phyloP scores from a whole-genome alignment of 2,113 vertebrate species.

The Felis chaus region DNA sequence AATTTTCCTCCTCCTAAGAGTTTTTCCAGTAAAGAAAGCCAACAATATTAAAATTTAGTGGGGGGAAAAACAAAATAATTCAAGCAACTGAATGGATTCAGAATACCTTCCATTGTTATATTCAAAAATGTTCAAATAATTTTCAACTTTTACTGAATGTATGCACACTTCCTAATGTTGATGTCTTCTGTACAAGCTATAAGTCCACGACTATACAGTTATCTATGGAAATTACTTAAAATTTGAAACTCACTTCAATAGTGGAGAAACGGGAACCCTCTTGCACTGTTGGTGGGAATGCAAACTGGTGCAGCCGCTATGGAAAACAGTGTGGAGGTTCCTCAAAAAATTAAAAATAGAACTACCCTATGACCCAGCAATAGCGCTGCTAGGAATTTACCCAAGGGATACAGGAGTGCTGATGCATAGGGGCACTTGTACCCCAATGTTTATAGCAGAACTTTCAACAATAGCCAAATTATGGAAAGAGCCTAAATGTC shows the following conservation, averaged over 20 bases:
- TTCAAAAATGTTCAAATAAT: conserved; percentile 12
- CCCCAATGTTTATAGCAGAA: no score
- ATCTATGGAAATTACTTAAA: conserved; percentile 19
- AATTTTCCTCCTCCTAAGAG: neutral
- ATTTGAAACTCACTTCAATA: conserved; percentile 32
- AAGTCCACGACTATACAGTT: neutral
- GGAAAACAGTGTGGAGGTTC: no score
- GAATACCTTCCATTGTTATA: neutral
- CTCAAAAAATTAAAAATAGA: no score
- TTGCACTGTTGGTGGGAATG: no score
- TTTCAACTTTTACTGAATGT: conserved; percentile 39
- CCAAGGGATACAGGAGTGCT: no score
- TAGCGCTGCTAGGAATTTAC: no score
- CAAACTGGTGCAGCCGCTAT: no score
- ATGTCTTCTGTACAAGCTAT: neutral
- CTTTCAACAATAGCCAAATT: no score
- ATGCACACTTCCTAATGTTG: neutral
- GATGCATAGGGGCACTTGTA: no score
- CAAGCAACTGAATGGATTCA: conserved; percentile 1
- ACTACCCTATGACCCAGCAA: no score
- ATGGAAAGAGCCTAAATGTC: no score
- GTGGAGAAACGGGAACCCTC: no score
- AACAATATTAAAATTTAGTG: conserved; percentile 28
- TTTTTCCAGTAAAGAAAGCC: conserved; percentile 46
- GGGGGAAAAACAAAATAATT: neutral